A percentile compares a stretch with the other conserved stretches of the same genome.
phyloP scores from a whole-genome alignment of 2,888 invertebrate species.

The Suillia variegata region DNA sequence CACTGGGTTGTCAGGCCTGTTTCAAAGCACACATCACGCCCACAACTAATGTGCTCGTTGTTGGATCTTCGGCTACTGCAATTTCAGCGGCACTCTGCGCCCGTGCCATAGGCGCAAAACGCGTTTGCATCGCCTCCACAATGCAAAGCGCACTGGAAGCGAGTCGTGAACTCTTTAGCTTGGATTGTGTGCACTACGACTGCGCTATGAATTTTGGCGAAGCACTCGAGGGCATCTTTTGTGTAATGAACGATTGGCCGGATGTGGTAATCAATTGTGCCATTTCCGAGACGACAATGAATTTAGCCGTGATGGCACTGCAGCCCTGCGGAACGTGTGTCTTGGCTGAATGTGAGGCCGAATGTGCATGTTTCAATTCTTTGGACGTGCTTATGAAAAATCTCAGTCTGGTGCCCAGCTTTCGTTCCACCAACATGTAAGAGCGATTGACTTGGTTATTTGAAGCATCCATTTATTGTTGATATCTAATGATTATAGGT shows the following conservation, averaged over 20 bases:
- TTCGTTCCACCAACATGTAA: slow-evolving; percentile 53
- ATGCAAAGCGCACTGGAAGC: slow-evolving; percentile 30
- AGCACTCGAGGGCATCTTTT: slow-evolving; percentile 38
- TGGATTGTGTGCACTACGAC: slow-evolving; percentile 36
- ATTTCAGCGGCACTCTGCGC: slow-evolving; percentile 48
- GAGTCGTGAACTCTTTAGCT: slow-evolving; percentile 36
- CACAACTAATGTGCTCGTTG: slow-evolving; percentile 46
- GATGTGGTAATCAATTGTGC: slow-evolving; percentile 52
- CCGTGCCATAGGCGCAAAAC: slow-evolving; percentile 44
- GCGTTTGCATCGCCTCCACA: slow-evolving; percentile 41
- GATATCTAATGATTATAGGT: slow-evolving; percentile 35
- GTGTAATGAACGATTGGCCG: slow-evolving; percentile 39
- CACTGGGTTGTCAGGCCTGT: slow-evolving; percentile 51
- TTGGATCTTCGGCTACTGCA: slow-evolving; percentile 48
- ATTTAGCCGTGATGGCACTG: slow-evolving; percentile 46
- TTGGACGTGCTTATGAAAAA: slow-evolving; percentile 53
- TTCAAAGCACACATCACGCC: slow-evolving; percentile 42
- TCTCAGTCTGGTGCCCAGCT: slow-evolving; percentile 46
- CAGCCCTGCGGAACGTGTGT: slow-evolving; percentile 47
- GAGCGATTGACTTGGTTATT: slow-evolving; percentile 13
- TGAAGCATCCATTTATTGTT: too few species aligned
- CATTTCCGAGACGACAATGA: slow-evolving; percentile 47
- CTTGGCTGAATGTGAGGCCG: slow-evolving; percentile 47
- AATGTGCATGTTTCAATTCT: slow-evolving; percentile 50
- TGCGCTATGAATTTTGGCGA: slow-evolving; percentile 30